phyloP scores from a whole-genome alignment of 2,113 vertebrate species.

The Ammospiza caudacuta region DNA sequence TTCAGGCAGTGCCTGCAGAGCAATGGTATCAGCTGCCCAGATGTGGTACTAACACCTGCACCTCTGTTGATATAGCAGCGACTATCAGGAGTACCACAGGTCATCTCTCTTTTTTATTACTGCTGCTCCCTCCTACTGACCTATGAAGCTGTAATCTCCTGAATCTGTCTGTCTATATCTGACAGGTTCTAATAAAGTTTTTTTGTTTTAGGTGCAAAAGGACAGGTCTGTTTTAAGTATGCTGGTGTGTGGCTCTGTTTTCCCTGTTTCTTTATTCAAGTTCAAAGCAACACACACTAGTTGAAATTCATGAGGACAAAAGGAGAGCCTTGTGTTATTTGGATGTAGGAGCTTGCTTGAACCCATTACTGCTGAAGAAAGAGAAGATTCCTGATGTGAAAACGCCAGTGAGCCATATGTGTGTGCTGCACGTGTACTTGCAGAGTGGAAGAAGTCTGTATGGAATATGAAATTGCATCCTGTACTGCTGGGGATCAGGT shows the following conservation, averaged over 20 bases:
- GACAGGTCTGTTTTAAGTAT: neutral
- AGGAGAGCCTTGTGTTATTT: neutral
- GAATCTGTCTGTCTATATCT: neutral
- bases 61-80: neutral
- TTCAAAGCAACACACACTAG: neutral
- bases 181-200: constrained; percentile 18
- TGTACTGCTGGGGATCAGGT: neutral
- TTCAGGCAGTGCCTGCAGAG: neutral
- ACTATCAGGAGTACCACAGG: neutral
- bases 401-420: neutral
- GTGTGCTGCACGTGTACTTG: neutral
- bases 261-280: neutral
- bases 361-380: neutral
- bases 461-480: neutral
- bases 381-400: neutral
- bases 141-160: neutral
- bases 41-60: neutral
- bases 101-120: constrained; percentile 34
- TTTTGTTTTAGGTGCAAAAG: neutral
- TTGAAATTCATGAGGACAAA: neutral
- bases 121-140: neutral
- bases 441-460: neutral
- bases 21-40: neutral
- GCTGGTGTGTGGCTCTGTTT: neutral
- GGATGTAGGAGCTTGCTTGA: neutral